phyloP scores from a whole-genome alignment of 64 coral and sea anemone species.

The Montipora efflorescens region DNA sequence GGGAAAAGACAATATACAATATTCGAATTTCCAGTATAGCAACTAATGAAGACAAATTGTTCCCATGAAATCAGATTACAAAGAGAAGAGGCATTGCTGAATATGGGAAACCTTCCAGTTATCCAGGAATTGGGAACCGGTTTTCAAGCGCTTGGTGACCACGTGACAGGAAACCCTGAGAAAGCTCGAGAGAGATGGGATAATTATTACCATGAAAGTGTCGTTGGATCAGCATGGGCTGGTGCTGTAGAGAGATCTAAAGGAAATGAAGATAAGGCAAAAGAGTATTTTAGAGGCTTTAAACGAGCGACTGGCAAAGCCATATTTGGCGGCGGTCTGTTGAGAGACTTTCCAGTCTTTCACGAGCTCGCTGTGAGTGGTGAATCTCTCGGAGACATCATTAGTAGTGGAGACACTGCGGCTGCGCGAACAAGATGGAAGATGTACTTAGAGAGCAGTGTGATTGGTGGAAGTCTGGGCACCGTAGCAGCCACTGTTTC shows the following conservation, averaged over 20 bases:
- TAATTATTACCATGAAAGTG: constrained; percentile 4
- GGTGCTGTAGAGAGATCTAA: neutral
- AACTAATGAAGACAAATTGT: too few relatives aligned
- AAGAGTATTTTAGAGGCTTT: constrained; percentile 9
- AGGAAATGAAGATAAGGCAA: neutral
- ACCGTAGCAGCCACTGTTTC: neutral
- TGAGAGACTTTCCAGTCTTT: constrained; percentile 19
- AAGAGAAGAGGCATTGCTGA: too few relatives aligned
- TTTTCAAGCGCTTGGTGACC: constrained; percentile 10
- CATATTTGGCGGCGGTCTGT: neutral
- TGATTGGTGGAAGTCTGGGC: neutral
- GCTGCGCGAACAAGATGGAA: constrained; percentile 21
- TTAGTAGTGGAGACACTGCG: constrained; percentile 30
- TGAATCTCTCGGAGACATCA: constrained; percentile 21
- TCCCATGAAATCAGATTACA: too few relatives aligned
- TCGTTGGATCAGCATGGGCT: neutral
- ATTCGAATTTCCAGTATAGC: too few relatives aligned
- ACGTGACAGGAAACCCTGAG: constrained; percentile 11
- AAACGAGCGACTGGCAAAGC: constrained; percentile 23
- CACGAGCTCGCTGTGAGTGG: constrained; percentile 43
- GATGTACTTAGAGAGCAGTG: constrained; percentile 24
- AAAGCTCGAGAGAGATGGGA: constrained; percentile 31
- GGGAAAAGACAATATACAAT: too few relatives aligned
- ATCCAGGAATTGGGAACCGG: constrained; percentile 26
- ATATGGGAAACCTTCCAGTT: constrained; percentile 34